Conservation (phyloP, 2,797 vertebrate genomes). For the Pseudochromis fuscus region DNA sequence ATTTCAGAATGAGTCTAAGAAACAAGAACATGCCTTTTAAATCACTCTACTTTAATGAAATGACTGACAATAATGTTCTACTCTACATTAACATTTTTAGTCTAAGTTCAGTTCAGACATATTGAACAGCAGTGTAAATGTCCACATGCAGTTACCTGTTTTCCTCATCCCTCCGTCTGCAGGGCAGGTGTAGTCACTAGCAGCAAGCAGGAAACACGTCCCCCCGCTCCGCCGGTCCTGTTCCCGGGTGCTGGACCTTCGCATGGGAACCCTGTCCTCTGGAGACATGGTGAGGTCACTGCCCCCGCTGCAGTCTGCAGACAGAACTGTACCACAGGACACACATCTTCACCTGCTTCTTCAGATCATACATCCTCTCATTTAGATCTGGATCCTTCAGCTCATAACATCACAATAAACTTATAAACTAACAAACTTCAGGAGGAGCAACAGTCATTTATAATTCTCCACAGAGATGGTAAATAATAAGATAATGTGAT, state of each 20-base stretch:
- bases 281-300: constrained; percentile 95
- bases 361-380: no score
- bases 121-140: neutral
- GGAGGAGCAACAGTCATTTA: neutral
- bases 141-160: constrained; percentile 85
- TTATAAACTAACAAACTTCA: neutral
- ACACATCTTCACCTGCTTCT: no score
- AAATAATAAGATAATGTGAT: constrained; percentile 6
- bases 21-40: constrained; percentile 16
- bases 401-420: neutral
- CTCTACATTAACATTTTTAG: neutral
- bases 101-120: neutral
- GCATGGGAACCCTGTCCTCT: constrained; percentile 92
- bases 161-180: constrained; percentile 93
- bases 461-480: neutral
- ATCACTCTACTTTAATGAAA: constrained; percentile 6
- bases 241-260: constrained; percentile 93
- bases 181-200: constrained; percentile 94
- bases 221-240: constrained; percentile 92
- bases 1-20: constrained; percentile 15
- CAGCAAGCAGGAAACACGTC: constrained; percentile 95
- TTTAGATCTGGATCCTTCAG: neutral
- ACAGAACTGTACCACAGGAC: constrained; percentile 92
- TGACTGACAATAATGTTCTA: neutral
- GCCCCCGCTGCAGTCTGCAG: constrained; percentile 95